Base-by-base conservation (phyloP, 2,888 invertebrate species). In the Cyclophora punctaria region DNA sequence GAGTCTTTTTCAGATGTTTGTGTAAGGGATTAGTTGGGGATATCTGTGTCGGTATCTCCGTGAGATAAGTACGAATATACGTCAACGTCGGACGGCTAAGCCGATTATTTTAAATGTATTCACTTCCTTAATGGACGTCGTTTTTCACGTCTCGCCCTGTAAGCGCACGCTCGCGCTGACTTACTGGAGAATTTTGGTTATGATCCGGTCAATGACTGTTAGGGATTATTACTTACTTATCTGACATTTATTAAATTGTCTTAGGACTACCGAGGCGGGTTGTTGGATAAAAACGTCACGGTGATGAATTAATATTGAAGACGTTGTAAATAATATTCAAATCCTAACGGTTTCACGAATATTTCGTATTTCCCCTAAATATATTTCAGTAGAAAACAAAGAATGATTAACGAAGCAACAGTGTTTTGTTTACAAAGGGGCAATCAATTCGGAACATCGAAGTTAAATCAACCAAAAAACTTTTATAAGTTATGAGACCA, bases 21-120 rank as follows among this genome's bases (percentile, higher is more conserved):
- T 83, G 81, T 82, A 76, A 82, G 80, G 86, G 86, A 88, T 88
- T 88, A 88, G 85, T 79, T 64, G 71, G 81, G 78, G 78, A 80
- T 87, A 88, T 86, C 87, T 84, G 80, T 83, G 83, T 80, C 81
- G 87, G 87, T 87, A 88, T 87, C 88, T 87, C 71, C 80, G 84
- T 82, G 80, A 84, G 87, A 87, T 88, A 88, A 88, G 86, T 87
- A 85, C 83, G 85, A 84, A 85, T 86, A 88, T 88, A 86, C 85
- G 88, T 88, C 88, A 88, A 88, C 88, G 88, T 88, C 87, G 81
- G 81, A 81, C 83, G 82, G 72, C 81, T 87, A 88, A 87, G 88
- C 88, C 86, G 88, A 88, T 88, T 87, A 88, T 87, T 87, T 88
- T 86, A 88, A 88, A 88, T 87, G 87, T 88, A 88, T 88, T 88